Percentiles rank a stretch among this genome's conserved stretches.
These are phyloP conservation scores for Albula glossodonta DNA, from an alignment of 2,113 vertebrate species.

Conservation along the genomic window DNA sequence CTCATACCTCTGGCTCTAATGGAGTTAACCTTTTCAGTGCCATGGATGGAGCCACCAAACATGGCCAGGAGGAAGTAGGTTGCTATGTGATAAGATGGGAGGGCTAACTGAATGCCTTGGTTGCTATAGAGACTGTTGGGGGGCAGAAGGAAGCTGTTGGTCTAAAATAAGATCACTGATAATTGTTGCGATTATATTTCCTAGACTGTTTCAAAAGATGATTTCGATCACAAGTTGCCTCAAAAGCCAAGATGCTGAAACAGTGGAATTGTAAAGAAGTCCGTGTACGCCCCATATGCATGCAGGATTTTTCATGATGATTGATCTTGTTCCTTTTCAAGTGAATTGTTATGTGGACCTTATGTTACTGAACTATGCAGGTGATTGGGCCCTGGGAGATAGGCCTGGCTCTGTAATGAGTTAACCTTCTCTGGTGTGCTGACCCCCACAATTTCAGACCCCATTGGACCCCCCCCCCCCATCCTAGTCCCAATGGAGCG, in stretches of 20 bases:
- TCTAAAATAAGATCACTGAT: slow-evolving; percentile 56
- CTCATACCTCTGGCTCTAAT: slow-evolving; percentile 37
- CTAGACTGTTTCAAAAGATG: neutral
- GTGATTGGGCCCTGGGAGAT: neutral
- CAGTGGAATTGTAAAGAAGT: neutral
- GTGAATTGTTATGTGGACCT: neutral
- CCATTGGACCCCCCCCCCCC: neutral
- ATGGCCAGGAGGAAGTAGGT: slow-evolving; percentile 55
- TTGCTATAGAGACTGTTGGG: slow-evolving; percentile 73
- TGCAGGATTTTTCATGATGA: neutral
- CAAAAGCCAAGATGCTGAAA: neutral
- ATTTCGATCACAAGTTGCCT: neutral
- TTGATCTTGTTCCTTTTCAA: neutral
- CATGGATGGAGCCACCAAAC: slow-evolving; percentile 59
- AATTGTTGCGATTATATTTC: slow-evolving; percentile 39
- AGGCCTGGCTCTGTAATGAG: neutral
- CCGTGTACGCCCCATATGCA: neutral
- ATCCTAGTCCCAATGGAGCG: neutral
- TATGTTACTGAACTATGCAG: neutral
- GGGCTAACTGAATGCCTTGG: slow-evolving; percentile 59
- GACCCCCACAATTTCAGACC: neutral
- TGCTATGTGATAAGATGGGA: slow-evolving; percentile 46
- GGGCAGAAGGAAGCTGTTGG: slow-evolving; percentile 55
- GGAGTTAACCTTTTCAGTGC: slow-evolving; percentile 63
- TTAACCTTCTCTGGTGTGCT: slow-evolving; percentile 2